Conservation (phyloP, 1,140 invertebrate species). For the Teleogryllus occipitalis region DNA sequence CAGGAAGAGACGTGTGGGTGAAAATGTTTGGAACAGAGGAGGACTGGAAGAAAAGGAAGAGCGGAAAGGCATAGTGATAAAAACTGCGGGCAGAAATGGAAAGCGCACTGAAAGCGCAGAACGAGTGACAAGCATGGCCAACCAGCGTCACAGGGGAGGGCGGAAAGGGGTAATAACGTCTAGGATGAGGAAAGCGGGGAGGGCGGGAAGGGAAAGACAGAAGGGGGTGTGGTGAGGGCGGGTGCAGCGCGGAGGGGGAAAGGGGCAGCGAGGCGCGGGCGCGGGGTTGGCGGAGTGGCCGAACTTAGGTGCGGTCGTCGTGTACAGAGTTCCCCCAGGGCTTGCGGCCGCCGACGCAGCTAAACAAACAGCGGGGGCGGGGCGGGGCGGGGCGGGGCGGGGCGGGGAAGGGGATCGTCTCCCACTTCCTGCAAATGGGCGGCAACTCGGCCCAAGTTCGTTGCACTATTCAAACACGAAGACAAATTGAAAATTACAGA, state of each 20-base stretch:
- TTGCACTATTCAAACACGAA: too few relatives aligned
- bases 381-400: too few relatives aligned
- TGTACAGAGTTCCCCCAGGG: too few relatives aligned
- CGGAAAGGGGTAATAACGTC: background rate
- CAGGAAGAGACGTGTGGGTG: background rate
- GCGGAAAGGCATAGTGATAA: background rate
- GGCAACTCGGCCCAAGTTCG: too few relatives aligned
- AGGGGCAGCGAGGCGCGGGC: too few relatives aligned
- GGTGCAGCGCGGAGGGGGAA: background rate
- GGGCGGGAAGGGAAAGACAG: too few relatives aligned
- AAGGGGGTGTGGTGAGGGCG: background rate
- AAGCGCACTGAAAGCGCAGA: background rate
- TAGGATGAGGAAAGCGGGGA: background rate
- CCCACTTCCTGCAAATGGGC: too few relatives aligned
- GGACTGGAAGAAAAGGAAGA: background rate
- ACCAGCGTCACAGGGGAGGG: background rate
- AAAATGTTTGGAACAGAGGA: background rate
- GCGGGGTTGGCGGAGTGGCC: too few relatives aligned
- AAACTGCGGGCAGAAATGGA: background rate
- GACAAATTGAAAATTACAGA: too few relatives aligned
- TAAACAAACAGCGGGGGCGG: too few relatives aligned
- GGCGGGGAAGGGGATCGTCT: background rate
- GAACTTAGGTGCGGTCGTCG: too few relatives aligned
- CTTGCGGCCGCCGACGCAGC: too few relatives aligned
- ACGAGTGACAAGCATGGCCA: background rate